phyloP scores from a whole-genome alignment of 2,888 invertebrate species.

The Drosophila pullipes region DNA sequence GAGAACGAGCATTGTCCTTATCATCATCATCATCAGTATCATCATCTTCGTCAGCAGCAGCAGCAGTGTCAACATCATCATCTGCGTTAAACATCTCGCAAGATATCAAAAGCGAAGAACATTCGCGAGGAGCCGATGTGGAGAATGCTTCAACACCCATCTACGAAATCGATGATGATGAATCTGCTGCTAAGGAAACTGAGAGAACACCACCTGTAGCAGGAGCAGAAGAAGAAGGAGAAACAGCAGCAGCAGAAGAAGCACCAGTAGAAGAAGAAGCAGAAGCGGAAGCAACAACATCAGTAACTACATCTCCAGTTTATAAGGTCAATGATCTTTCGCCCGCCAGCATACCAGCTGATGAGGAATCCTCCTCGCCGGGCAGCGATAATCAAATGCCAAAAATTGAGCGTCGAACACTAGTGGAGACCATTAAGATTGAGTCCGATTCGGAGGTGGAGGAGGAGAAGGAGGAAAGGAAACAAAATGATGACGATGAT shows the following conservation, averaged over 20 bases:
- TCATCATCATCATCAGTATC: not conserved
- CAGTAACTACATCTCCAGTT: conserved; percentile 15
- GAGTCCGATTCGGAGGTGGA: conserved; percentile 47
- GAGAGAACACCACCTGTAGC: not conserved
- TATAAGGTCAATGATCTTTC: conserved; percentile 43
- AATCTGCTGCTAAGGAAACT: conserved; percentile 1
- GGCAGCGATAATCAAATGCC: conserved; percentile 23
- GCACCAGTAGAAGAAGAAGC: not conserved
- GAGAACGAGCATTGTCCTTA: not conserved
- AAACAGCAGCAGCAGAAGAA: not conserved
- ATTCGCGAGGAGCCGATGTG: not conserved
- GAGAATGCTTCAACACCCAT: conserved; percentile 3
- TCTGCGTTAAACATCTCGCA: conserved; percentile 14
- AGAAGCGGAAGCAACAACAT: not conserved
- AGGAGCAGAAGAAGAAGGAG: not conserved
- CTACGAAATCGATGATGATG: conserved; percentile 24
- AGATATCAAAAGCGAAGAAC: conserved; percentile 9
- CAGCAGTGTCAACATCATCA: not conserved
- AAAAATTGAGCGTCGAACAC: conserved; percentile 16
- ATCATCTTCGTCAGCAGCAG: not conserved
- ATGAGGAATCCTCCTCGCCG: conserved; percentile 33
- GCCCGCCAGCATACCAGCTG: conserved; percentile 40
- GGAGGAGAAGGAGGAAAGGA: conserved; percentile 13
- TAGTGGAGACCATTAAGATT: conserved; percentile 43
- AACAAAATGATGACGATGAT: not conserved